Evolutionary conservation across 2,113 vertebrate genomes (phyloP).

Genomic region (Brachyistius frenatus): DNA sequence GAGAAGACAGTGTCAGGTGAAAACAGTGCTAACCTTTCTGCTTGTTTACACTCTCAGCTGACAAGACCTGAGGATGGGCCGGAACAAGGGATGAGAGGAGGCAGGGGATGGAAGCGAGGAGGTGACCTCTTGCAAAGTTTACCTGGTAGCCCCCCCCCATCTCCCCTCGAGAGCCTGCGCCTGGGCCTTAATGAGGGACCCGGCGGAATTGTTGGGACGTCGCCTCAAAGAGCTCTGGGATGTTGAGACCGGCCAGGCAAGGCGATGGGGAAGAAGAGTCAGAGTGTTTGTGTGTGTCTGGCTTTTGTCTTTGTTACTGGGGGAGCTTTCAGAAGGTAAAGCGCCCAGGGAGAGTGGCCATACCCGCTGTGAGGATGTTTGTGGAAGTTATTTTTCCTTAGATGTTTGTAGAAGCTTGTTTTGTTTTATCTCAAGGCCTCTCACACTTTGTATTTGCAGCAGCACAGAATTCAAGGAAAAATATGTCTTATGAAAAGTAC

Average conservation of each 20-base stretch:
- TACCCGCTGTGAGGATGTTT: conserved; percentile 35
- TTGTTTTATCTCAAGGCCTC: conserved; percentile 27
- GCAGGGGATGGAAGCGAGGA: conserved; percentile 56
- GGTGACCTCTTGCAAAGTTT: conserved; percentile 87
- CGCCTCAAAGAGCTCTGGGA: conserved; percentile 74
- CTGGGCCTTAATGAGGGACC: conserved; percentile 84
- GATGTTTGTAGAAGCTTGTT: conserved; percentile 34
- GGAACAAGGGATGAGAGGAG: conserved; percentile 62
- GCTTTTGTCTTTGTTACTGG: conserved; percentile 57
- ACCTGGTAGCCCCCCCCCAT: conserved; percentile 62
- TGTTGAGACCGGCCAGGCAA: conserved; percentile 71
- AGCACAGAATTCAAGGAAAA: neutral
- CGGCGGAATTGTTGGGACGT: conserved; percentile 78
- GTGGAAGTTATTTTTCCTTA: conserved; percentile 35
- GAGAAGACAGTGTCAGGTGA: conserved; percentile 71
- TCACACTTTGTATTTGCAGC: conserved; percentile 2
- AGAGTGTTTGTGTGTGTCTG: conserved; percentile 53
- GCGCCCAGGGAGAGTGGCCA: conserved; percentile 21
- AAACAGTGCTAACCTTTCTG: conserved; percentile 81
- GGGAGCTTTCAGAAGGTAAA: conserved; percentile 54
- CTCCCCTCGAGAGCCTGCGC: conserved; percentile 67
- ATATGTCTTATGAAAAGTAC: neutral
- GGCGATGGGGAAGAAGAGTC: conserved; percentile 12
- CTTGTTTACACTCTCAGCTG: conserved; percentile 83
- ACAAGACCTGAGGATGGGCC: conserved; percentile 72